Percentiles rank a stretch among this genome's conserved stretches.
phyloP scores from a whole-genome alignment of 2,113 vertebrate genomes.

The Phaethornis superciliosus region DNA sequence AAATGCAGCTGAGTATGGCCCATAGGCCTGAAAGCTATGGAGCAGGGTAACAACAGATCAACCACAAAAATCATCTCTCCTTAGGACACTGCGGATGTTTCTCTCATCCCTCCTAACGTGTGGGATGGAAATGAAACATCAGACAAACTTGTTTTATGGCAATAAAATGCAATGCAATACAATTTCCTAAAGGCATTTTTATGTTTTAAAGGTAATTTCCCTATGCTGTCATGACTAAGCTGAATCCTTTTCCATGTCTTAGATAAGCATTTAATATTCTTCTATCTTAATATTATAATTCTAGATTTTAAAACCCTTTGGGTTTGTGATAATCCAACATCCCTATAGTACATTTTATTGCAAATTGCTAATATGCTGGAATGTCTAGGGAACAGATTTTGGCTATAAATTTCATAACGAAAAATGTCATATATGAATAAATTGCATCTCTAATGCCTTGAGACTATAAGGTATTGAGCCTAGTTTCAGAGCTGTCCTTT shows the following conservation, averaged over 20 bases:
- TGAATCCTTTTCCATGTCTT: neutral
- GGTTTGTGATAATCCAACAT: neutral
- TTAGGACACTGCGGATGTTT: neutral
- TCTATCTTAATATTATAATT: neutral
- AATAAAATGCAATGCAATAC: neutral
- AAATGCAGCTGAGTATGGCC: neutral
- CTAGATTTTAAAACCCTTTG: neutral
- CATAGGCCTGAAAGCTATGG: neutral
- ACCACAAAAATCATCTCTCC: neutral
- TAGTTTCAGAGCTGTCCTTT: neutral
- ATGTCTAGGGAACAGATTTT: neutral
- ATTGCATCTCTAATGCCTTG: neutral
- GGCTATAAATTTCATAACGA: neutral
- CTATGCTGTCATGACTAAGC: neutral
- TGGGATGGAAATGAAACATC: neutral
- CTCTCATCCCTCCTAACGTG: neutral
- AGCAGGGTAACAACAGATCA: neutral
- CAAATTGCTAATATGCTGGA: neutral
- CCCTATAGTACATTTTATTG: neutral
- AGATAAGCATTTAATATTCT: neutral
- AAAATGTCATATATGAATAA: neutral
- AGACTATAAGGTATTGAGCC: neutral
- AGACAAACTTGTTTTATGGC: neutral
- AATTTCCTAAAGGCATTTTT: neutral
- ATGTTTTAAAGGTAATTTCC: neutral